Conservation (phyloP, 2,797 vertebrate genomes). For the Chelon auratus region DNA sequence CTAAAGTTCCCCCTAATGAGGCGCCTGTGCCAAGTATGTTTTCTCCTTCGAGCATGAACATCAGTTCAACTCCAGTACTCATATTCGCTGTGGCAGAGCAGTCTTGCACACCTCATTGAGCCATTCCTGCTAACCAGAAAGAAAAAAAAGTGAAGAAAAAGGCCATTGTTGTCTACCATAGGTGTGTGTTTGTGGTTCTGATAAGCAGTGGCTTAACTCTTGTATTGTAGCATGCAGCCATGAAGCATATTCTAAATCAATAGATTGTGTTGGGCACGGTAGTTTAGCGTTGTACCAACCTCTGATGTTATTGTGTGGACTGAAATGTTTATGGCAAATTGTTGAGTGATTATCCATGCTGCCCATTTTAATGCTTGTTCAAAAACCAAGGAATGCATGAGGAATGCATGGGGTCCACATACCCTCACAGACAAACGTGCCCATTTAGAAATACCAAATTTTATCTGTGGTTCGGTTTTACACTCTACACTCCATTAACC, state of each 20-base stretch:
- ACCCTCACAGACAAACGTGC: slow-evolving; percentile 7
- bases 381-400: slow-evolving; percentile 35
- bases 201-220: slow-evolving; percentile 59
- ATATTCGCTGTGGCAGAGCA: slow-evolving; percentile 38
- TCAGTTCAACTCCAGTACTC: slow-evolving; percentile 31
- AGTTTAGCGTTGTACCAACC: slow-evolving; percentile 10
- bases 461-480: slow-evolving; percentile 37
- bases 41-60: slow-evolving; percentile 43
- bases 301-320: slow-evolving; percentile 33
- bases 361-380: slow-evolving; percentile 13
- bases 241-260: slow-evolving; percentile 25
- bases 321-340: slow-evolving; percentile 21
- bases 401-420: slow-evolving; percentile 11
- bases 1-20: slow-evolving; percentile 53
- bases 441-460: slow-evolving; percentile 25
- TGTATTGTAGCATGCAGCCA: slow-evolving; percentile 20
- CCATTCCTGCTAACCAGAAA: slow-evolving; percentile 37
- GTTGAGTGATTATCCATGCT: slow-evolving; percentile 19
- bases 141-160: slow-evolving; percentile 55
- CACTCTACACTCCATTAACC: slow-evolving; percentile 23
- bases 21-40: slow-evolving; percentile 41
- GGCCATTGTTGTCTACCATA: slow-evolving; percentile 71
- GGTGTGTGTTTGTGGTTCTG: slow-evolving; percentile 43
- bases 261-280: slow-evolving; percentile 45
- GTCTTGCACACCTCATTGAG: slow-evolving; percentile 58